Evolutionary conservation across 2,888 invertebrate species (phyloP), one percentile per base, ranked within the genome.

Genomic region (Drosophila tanythrix): DNA sequence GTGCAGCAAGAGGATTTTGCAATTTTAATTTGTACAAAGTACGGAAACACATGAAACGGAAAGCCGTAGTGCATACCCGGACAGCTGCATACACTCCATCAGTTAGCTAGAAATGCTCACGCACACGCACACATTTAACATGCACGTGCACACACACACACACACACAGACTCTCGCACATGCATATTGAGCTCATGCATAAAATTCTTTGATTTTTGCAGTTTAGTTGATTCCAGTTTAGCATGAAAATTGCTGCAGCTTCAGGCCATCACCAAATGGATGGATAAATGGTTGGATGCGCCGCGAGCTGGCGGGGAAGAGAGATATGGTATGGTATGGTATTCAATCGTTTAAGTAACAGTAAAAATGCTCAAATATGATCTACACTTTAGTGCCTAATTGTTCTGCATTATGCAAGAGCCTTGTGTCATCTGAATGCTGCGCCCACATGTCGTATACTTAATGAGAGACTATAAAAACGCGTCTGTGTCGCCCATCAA

Each of bases 1-100:
- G 69, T 76, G 87, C 83, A 75, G 74, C 81, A 69, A 65, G 73
- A 79, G 84, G 79, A 79, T 83, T 89, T 87, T 87, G 82, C 82
- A 87, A 84, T 85, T 89, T 87, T 83, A 89, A 85, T 85, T 89
- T 83, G 76, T 70, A 72, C 79, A 83, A 89, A 89, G 77, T 85
- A 84, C 87, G 74, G 67, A 74, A 70, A 70, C 73, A 77, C 65
- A 70, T 67, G 68, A 56, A 76, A 59, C 31, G 53, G 48, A 70
- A 57, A 57, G 27, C 61, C 63, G 55, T 48, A 31, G 60, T 21
- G 40, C 43, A 51, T 43, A 67, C 46, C 57, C 18, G 51, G 58
- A 29, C 72, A 43, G 67, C 70, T 55, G 69, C 55, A 68, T 31
- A 60, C 53, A 68, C 74, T 81, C 73, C 82, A 87, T 76, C 89